phyloP scores from a whole-genome alignment of 2,888 invertebrate genomes.

The Ormyrus nitidulus region DNA sequence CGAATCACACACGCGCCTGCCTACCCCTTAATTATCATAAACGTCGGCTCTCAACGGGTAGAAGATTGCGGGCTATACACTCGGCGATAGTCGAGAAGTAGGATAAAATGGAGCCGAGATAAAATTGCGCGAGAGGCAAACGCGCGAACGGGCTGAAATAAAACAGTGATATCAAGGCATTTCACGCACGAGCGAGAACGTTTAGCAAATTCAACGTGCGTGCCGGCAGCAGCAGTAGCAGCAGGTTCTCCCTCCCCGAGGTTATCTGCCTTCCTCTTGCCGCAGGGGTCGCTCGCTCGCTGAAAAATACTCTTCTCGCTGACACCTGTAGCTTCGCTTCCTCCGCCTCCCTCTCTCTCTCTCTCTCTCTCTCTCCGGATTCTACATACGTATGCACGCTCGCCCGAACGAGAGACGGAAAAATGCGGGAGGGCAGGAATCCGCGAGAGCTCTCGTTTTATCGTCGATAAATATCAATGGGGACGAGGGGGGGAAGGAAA shows the following conservation, averaged over 20 bases:
- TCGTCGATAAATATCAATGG: constrained; percentile 54
- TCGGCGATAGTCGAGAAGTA: constrained; percentile 14
- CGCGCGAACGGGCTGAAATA: constrained; percentile 71
- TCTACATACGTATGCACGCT: neutral
- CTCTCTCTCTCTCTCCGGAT: constrained; percentile 21
- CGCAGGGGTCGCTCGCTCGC: constrained; percentile 65
- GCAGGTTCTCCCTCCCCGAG: constrained; percentile 63
- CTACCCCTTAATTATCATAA: constrained; percentile 57
- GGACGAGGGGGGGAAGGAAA: neutral
- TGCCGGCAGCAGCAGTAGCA: constrained; percentile 67
- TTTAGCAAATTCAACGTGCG: constrained; percentile 76
- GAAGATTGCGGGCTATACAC: constrained; percentile 20
- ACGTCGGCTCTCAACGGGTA: constrained; percentile 12
- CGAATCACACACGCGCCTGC: constrained; percentile 29
- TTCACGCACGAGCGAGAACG: constrained; percentile 75
- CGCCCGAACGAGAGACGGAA: constrained; percentile 45
- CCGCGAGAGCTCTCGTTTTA: constrained; percentile 22
- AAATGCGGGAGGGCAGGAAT: constrained; percentile 46
- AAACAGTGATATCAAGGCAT: constrained; percentile 75
- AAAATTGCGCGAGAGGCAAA: constrained; percentile 60
- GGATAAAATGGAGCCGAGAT: constrained; percentile 66
- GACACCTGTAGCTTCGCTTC: constrained; percentile 75
- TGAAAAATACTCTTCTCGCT: constrained; percentile 75
- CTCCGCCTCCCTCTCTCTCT: neutral
- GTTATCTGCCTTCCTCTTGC: constrained; percentile 59